Conservation (phyloP, 2,888 invertebrate genomes). For the Corythucha ciliata region DNA sequence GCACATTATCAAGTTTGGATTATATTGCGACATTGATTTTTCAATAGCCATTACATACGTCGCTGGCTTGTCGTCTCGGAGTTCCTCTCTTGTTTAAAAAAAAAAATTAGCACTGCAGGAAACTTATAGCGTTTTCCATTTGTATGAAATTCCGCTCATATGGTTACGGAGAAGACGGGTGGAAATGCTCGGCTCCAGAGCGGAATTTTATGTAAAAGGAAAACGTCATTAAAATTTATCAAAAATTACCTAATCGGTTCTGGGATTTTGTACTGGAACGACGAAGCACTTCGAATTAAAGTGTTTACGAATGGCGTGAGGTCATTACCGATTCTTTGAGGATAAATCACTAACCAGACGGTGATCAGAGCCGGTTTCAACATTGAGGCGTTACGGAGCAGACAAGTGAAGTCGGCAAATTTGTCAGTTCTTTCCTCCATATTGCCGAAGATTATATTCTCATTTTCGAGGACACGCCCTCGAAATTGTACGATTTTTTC, state of each 20-base stretch:
- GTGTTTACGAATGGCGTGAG: conserved; percentile 45
- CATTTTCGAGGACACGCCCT: conserved; percentile 56
- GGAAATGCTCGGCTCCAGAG: too few relatives aligned
- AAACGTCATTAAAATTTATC: too few relatives aligned
- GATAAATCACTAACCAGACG: conserved; percentile 43
- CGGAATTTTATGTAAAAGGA: too few relatives aligned
- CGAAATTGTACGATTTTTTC: conserved; percentile 52
- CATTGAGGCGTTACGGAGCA: conserved; percentile 49
- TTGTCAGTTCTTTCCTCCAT: conserved; percentile 42
- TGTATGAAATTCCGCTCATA: neutral
- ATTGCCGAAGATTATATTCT: conserved; percentile 51
- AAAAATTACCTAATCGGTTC: conserved; percentile 31
- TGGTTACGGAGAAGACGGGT: too few relatives aligned
- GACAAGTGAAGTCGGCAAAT: conserved; percentile 68
- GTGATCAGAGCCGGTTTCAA: conserved; percentile 38
- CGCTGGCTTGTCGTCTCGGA: conserved; percentile 51
- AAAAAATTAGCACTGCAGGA: too few relatives aligned
- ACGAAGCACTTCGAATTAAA: conserved; percentile 42
- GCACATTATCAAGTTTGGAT: conserved; percentile 57
- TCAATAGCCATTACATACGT: conserved; percentile 55
- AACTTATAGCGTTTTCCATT: neutral
- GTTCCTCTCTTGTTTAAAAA: conserved; percentile 37
- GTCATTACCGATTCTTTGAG: conserved; percentile 41
- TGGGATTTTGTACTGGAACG: conserved; percentile 43
- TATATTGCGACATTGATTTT: conserved; percentile 45